Evolutionary conservation across 2,888 invertebrate species (phyloP).

Genomic region (Crossocerus cetratus): DNA sequence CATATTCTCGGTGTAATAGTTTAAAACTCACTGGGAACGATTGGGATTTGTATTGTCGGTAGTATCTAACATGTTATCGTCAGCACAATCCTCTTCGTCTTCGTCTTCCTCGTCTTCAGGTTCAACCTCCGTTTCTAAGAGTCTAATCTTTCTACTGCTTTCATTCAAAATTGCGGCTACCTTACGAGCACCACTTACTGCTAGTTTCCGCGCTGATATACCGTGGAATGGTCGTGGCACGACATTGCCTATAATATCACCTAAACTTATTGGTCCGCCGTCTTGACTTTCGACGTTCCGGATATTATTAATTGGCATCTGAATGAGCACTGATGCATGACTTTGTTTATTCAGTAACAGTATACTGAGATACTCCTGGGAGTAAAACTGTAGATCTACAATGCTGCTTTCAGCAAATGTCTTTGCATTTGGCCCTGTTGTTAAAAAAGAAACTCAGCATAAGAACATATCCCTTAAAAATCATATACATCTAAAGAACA

Average conservation of each 20-base stretch:
- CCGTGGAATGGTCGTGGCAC: slow-evolving; percentile 71
- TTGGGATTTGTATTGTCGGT: slow-evolving; percentile 44
- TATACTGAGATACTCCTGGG: slow-evolving; percentile 84
- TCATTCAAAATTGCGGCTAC: slow-evolving; percentile 92
- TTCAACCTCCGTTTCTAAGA: slow-evolving; percentile 95
- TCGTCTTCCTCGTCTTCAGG: slow-evolving; percentile 94
- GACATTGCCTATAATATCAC: slow-evolving; percentile 63
- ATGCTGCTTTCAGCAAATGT: slow-evolving; percentile 73
- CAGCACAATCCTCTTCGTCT: slow-evolving; percentile 73
- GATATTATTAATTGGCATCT: slow-evolving; percentile 65
- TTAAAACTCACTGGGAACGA: slow-evolving; percentile 26
- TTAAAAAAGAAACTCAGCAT: slow-evolving; percentile 3
- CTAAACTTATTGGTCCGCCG: slow-evolving; percentile 58
- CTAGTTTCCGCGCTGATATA: slow-evolving; percentile 80
- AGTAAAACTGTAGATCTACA: slow-evolving; percentile 88
- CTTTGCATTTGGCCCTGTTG: slow-evolving; percentile 60
- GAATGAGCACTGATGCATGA: slow-evolving; percentile 67
- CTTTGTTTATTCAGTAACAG: slow-evolving; percentile 75
- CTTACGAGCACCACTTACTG: slow-evolving; percentile 90
- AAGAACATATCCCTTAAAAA: neutral
- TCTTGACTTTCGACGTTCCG: slow-evolving; percentile 37
- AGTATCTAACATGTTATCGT: slow-evolving; percentile 58
- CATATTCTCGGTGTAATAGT: neutral
- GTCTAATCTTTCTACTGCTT: slow-evolving; percentile 87
- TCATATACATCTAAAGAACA: slow-evolving; percentile 10